These are phyloP conservation scores for Pseudochirops cupreus DNA, from an alignment of 2,797 vertebrate genomes.

Conservation along the genomic window DNA sequence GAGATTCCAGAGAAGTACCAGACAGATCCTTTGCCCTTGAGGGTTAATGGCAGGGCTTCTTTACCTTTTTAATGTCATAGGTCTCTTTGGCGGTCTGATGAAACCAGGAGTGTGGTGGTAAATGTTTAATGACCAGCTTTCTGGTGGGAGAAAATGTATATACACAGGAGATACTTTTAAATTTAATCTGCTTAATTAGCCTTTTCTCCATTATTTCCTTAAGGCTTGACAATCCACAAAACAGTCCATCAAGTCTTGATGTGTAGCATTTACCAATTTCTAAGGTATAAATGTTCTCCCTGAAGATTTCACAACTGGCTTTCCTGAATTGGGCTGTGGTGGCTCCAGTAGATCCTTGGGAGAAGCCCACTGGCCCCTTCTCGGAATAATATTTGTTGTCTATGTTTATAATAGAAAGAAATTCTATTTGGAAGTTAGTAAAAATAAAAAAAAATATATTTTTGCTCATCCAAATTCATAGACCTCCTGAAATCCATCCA, in stretches of 20 bases:
- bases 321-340: not conserved
- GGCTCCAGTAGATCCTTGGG: not conserved
- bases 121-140: not conserved
- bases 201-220: not conserved
- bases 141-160: not conserved
- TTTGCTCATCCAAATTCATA: not conserved
- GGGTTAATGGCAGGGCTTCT: not conserved
- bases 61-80: not conserved
- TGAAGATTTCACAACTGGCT: not conserved
- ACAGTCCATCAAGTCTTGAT: not conserved
- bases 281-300: not conserved
- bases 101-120: not conserved
- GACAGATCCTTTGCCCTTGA: not conserved
- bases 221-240: not conserved
- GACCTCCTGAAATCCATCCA: not conserved
- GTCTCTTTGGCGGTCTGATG: not conserved
- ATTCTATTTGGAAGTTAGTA: not conserved
- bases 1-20: not conserved
- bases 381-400: not conserved
- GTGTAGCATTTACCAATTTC: not conserved
- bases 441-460: not conserved
- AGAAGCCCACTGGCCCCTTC: not conserved
- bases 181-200: not conserved
- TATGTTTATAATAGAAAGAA: not conserved
- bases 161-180: not conserved